Evolutionary conservation across 2,888 invertebrate genomes (phyloP).

Genomic region (Spialia ferax): DNA sequence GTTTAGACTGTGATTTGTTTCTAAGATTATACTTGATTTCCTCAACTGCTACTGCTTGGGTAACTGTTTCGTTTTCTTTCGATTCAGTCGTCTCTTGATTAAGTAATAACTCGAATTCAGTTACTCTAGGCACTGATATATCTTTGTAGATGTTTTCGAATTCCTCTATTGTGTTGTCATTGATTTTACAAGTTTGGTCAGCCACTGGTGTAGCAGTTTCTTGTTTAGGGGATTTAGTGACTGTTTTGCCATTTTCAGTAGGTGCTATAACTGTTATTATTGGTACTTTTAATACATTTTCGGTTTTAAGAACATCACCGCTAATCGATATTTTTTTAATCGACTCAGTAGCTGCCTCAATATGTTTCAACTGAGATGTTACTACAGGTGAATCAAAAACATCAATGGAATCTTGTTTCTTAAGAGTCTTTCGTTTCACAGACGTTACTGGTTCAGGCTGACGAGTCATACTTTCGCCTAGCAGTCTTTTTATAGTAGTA

Average conservation of each 20-base stretch:
- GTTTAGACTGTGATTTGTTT: slow-evolving; percentile 47
- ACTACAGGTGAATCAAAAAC: slow-evolving; percentile 62
- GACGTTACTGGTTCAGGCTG: slow-evolving; percentile 54
- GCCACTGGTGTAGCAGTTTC: slow-evolving; percentile 2
- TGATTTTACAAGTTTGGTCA: slow-evolving; percentile 35
- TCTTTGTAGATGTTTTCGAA: slow-evolving; percentile 77
- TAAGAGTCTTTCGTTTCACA: slow-evolving; percentile 49
- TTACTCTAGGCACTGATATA: slow-evolving; percentile 64
- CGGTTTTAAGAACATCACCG: not conserved
- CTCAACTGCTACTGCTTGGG: slow-evolving; percentile 38
- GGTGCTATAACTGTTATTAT: not conserved
- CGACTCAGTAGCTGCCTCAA: not conserved
- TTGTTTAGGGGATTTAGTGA: slow-evolving; percentile 12
- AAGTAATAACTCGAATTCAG: slow-evolving; percentile 72
- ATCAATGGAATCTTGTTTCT: slow-evolving; percentile 67
- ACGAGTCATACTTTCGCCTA: slow-evolving; percentile 66
- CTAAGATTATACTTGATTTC: slow-evolving; percentile 67
- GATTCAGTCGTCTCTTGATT: slow-evolving; percentile 51
- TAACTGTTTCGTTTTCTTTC: not conserved
- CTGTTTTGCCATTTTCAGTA: not conserved
- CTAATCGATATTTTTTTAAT: slow-evolving; percentile 2
- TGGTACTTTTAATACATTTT: not conserved
- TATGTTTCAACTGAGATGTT: not conserved
- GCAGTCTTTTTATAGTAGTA: slow-evolving; percentile 64
- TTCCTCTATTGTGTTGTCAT: slow-evolving; percentile 67